Base-by-base conservation (phyloP, 2,888 invertebrate genomes). In the Arrhopalites spinosus region DNA sequence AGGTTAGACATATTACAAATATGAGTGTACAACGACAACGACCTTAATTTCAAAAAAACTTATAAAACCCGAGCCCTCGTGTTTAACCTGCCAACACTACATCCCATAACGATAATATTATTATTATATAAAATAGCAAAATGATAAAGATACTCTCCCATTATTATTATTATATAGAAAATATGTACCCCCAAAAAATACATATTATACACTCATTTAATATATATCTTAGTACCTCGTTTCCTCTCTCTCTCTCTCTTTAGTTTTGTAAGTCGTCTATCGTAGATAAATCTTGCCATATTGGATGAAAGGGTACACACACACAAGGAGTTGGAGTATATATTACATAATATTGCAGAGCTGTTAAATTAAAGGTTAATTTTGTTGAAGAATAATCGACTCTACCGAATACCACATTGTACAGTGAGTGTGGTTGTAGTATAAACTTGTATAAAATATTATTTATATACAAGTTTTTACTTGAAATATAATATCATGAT, bases 1-100 rank as follows among this genome's bases (percentile, higher is more conserved):
- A 69, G 53, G 69, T 69, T 69, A 69, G 29, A 69, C 53, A 69
- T 29, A 69, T 59, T 59, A 59, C 59, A 36, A 36, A 36, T 36
- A 36, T 3, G 36, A 36, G 36, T 36, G 36, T 36, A 36, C 36
- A 36, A 59, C 59, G 25, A 59, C 59, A 59, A 29, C 27, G n/a
- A 69, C 69, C 53, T 29, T 50, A 69, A 69, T 69, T 69, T 29
- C 15, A 50, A n/a, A 50, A 50, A 5, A 13, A 50, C 50, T n/a
- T 8, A 50, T 8, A n/a, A n/a, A 50, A 17, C 50, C 15, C 50
- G 50, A n/a, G 50, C 15, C 17, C n/a, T 15, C n/a, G 50, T 50
- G 50, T 50, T 53, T 8, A 20, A 13, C n/a, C 53, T 53, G 8
- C n/a, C 53, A 5, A 53, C 53, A 23, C 23, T 15, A 20, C 23